These are phyloP conservation scores for Hemiprocne comata DNA, from an alignment of 2,113 vertebrate species.

Conservation along the genomic window DNA sequence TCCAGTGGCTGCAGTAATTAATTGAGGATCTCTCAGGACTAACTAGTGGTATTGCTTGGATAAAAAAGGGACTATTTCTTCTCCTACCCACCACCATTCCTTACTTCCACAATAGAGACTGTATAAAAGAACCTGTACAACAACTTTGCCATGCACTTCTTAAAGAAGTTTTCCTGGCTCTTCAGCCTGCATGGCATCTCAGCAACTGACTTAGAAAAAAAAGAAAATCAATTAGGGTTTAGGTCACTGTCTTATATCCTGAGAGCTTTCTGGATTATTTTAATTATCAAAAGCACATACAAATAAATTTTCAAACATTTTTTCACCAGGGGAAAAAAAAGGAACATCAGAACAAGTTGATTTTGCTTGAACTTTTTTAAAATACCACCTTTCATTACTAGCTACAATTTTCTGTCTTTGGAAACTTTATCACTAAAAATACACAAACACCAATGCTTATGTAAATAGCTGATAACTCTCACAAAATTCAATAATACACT, in stretches of 20 bases:
- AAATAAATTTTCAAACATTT: neutral
- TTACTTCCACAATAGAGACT: neutral
- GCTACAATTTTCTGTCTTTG: neutral
- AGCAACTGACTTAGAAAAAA: neutral
- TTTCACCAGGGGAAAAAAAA: neutral
- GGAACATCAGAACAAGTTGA: neutral
- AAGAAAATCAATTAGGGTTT: neutral
- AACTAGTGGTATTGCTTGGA: neutral
- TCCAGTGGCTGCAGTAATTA: neutral
- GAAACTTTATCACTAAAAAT: neutral
- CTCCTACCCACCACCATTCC: neutral
- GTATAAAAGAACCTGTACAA: neutral
- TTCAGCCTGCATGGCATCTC: neutral
- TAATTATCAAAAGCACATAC: neutral
- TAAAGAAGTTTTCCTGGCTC: neutral
- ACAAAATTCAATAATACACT: neutral
- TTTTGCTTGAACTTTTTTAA: neutral
- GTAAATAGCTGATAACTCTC: neutral
- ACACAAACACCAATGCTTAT: neutral
- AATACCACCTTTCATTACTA: neutral
- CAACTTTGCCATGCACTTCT: neutral
- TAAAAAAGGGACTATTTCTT: neutral
- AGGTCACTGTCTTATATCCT: neutral
- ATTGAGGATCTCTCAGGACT: neutral
- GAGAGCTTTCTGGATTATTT: neutral